Conservation (phyloP, 30 jellyfish, hydroid and myxozoan species). For the Aurelia sp. region DNA sequence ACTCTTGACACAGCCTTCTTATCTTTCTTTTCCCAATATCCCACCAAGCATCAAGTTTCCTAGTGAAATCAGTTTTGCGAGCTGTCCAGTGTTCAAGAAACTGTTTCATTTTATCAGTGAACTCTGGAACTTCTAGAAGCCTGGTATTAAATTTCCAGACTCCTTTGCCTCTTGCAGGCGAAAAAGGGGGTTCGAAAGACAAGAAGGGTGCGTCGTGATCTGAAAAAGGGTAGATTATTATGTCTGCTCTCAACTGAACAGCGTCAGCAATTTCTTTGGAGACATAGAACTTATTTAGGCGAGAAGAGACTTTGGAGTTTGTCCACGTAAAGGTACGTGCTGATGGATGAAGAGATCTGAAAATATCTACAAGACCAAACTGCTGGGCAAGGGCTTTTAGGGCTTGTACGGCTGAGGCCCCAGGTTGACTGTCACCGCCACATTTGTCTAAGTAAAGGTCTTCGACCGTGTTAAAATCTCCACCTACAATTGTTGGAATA, state of each 20-base stretch:
- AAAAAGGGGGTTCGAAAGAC: too few relatives aligned
- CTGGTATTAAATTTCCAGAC: too few relatives aligned
- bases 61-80: too few relatives aligned
- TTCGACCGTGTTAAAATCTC: conserved; percentile 42
- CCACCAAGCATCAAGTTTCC: conserved; percentile 48
- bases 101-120: not conserved
- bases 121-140: too few relatives aligned
- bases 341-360: conserved; percentile 14
- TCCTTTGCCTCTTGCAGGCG: too few relatives aligned
- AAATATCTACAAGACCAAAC: conserved; percentile 9
- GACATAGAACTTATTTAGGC: conserved; percentile 2
- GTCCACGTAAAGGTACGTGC: conserved; percentile 25
- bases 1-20: not conserved
- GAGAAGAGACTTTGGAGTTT: not conserved
- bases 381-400: not conserved
- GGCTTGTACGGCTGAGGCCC: not conserved
- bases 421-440: conserved; percentile 39
- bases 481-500: conserved; percentile 35
- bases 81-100: conserved; percentile 8
- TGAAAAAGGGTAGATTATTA: too few relatives aligned
- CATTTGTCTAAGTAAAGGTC: conserved; percentile 18
- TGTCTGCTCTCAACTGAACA: not conserved
- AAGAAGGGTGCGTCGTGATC: too few relatives aligned
- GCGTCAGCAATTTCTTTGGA: too few relatives aligned
- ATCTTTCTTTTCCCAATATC: conserved; percentile 28